Evolutionary conservation across 1,140 invertebrate genomes (phyloP).

Genomic region (Drosophila dunni): DNA sequence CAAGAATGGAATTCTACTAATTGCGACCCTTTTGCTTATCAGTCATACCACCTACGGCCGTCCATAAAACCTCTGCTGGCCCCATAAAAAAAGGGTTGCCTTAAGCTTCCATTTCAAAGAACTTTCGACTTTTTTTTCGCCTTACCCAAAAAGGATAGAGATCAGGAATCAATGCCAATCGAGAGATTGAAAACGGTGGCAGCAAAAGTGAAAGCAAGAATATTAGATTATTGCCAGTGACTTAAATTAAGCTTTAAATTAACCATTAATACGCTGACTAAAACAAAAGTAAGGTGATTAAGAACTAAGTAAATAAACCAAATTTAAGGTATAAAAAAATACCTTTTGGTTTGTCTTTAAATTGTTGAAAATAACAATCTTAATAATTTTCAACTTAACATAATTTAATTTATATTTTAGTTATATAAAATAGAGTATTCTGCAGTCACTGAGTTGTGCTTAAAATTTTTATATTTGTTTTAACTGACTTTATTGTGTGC

Average conservation of each 20-base stretch:
- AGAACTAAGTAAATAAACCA: too few species aligned
- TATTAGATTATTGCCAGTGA: too few species aligned
- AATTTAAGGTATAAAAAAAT: not conserved
- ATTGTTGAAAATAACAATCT: too few species aligned
- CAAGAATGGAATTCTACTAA: conserved; percentile 58
- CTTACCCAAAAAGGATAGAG: not conserved
- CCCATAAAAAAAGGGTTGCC: conserved; percentile 26
- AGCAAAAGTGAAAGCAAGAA: too few species aligned
- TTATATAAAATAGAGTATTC: not conserved
- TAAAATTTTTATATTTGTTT: conserved; percentile 6
- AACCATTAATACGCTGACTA: too few species aligned
- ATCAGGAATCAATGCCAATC: not conserved
- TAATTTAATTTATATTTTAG: too few species aligned
- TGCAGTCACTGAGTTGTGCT: not conserved
- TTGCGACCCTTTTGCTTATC: conserved; percentile 73
- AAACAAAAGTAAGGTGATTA: too few species aligned
- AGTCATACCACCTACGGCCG: conserved; percentile 19
- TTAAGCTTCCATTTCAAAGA: conserved; percentile 34
- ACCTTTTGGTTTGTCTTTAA: not conserved
- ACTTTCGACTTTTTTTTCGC: conserved; percentile 17
- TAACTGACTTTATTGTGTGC: not conserved
- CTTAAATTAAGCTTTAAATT: too few species aligned
- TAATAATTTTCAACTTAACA: too few species aligned
- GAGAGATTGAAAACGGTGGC: not conserved
- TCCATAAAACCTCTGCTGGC: conserved; percentile 12